A percentile compares a stretch with the other conserved stretches of the same genome.
These are phyloP conservation scores for Bradypus variegatus DNA, from an alignment of 2,797 vertebrate genomes.

Conservation along the genomic window DNA sequence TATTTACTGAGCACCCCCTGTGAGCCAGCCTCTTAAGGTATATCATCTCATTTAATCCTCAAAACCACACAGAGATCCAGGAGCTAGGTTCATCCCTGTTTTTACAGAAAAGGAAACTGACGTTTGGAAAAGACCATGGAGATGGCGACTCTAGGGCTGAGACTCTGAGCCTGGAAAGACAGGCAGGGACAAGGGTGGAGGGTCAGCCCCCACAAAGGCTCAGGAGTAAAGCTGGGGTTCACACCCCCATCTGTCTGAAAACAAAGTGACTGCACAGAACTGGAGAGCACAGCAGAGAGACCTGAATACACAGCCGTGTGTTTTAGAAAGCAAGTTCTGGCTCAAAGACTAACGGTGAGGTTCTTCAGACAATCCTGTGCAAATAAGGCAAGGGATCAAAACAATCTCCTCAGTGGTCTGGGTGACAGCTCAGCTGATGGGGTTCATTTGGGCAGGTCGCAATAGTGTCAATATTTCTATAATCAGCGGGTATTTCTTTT, in stretches of 20 bases:
- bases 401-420: no score
- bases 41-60: not conserved
- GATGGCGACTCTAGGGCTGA: not conserved
- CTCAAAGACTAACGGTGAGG: not conserved
- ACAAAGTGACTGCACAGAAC: accelerated
- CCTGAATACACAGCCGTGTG: not conserved
- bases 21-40: not conserved
- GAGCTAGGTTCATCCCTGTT: not conserved
- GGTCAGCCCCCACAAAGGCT: not conserved
- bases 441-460: not conserved
- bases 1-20: not conserved
- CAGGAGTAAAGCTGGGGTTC: not conserved
- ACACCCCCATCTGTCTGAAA: not conserved
- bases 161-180: not conserved
- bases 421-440: not conserved
- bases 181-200: not conserved
- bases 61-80: not conserved
- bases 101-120: not conserved
- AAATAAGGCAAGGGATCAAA: not conserved
- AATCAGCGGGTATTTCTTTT: not conserved
- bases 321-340: not conserved
- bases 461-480: not conserved
- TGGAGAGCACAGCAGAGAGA: not conserved
- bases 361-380: not conserved
- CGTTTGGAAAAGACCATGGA: not conserved